phyloP scores from a whole-genome alignment of 2,113 vertebrate genomes.

The Serilophus lunatus region DNA sequence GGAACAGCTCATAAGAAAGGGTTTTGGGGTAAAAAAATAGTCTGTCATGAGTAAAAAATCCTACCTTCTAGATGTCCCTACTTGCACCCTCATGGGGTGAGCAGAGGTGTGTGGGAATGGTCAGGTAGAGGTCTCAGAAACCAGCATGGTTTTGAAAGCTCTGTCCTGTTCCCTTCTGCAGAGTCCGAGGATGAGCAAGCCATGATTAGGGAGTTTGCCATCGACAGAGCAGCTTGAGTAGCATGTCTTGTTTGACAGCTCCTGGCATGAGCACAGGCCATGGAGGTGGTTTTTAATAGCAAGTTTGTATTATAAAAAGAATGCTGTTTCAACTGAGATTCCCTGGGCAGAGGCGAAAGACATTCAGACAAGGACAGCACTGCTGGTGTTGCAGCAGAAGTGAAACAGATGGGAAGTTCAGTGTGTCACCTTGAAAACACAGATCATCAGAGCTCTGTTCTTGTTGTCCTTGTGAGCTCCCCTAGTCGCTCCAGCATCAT shows the following conservation, averaged over 20 bases:
- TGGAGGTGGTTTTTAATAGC: conserved; percentile 7
- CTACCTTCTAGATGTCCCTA: not conserved
- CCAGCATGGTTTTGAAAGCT: not conserved
- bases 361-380: not conserved
- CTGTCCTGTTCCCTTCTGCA: not conserved
- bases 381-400: not conserved
- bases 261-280: conserved; percentile 7
- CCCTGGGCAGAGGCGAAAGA: conserved; percentile 30
- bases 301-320: conserved; percentile 36
- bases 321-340: conserved; percentile 15
- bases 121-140: not conserved
- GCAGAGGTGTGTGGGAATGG: not conserved
- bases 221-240: not conserved
- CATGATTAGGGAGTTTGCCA: not conserved
- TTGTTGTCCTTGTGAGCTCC: not conserved
- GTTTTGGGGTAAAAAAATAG: not conserved
- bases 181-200: not conserved
- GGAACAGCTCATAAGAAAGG: not conserved
- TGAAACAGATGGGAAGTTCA: conserved; percentile 53
- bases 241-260: conserved; percentile 21
- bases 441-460: not conserved
- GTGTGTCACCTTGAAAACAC: conserved; percentile 53
- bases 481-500: not conserved
- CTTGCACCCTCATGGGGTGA: not conserved
- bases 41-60: not conserved